Evolutionary conservation across 1,140 invertebrate genomes (phyloP).

Genomic region (Drosophila virilis): DNA sequence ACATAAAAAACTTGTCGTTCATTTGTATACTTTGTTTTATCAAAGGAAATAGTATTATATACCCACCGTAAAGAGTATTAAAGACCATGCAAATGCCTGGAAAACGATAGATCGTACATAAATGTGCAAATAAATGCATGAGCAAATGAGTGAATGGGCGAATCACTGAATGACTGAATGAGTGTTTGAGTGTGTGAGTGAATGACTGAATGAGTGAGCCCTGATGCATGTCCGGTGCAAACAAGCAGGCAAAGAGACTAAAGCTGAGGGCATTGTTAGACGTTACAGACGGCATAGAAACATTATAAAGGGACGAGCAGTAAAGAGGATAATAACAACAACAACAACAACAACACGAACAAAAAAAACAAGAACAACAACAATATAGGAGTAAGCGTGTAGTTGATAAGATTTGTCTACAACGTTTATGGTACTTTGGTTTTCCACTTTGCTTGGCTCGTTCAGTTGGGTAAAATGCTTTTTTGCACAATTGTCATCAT

Average conservation of each 20-base stretch:
- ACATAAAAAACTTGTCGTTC: too few species aligned
- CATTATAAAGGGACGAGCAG: conserved; percentile 43
- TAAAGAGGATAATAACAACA: conserved; percentile 52
- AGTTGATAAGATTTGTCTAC: conserved; percentile 81
- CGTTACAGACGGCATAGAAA: conserved; percentile 20
- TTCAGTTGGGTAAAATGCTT: conserved; percentile 60
- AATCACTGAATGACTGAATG: conserved; percentile 13
- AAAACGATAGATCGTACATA: conserved; percentile 49
- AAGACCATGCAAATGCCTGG: conserved; percentile 19
- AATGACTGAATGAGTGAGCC: conserved; percentile 32
- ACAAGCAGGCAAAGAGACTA: conserved; percentile 53
- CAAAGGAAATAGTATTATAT: too few species aligned
- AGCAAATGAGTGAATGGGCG: conserved; percentile 46
- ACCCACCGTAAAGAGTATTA: conserved; percentile 1
- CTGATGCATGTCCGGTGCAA: conserved; percentile 74
- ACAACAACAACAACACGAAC: conserved; percentile 16
- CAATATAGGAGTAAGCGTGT: conserved; percentile 41
- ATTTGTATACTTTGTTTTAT: too few species aligned
- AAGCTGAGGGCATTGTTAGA: conserved; percentile 58
- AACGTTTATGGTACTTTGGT: conserved; percentile 78
- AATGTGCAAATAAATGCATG: conserved; percentile 76
- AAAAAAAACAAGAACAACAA: conserved; percentile 22
- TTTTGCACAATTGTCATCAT: conserved; percentile 78
- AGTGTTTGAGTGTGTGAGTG: conserved; percentile 24
- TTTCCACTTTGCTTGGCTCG: conserved; percentile 69